Base-by-base conservation (phyloP, 2,113 vertebrate genomes). In the Neogobius melanostomus region DNA sequence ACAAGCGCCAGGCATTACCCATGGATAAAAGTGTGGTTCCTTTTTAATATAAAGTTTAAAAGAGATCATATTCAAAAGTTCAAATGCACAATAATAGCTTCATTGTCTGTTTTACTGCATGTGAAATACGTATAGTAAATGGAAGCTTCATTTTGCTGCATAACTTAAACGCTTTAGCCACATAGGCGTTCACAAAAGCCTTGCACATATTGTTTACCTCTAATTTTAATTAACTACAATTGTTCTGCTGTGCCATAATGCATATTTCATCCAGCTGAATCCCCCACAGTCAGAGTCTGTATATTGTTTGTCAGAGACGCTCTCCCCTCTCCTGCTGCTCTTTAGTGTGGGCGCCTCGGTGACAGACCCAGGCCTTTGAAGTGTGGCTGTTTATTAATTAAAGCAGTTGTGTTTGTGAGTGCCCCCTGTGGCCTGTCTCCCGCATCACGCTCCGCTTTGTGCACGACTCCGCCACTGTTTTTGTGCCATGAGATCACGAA, bases 321-420 rank as follows among this genome's bases (percentile, higher is more conserved):
- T 69, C 74, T 79, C 81, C 64, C 71, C 53, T 63, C 59, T 82
- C 68, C 75, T 54, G 72, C 68, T 69, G 8, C 72, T 74, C 67
- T 82, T 84, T 77, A 71, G 63, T 72, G 74, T 74, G 81, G 79
- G 79, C 46, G 28, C 71, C 67, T 79, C 78, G 66, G 52, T 66
- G 80, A 85, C 82, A 76, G 81, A 59, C 77, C 56, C 53, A 46
- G 12, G 43, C 61, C 84, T 89, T 89, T 90, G 79, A 91, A 85
- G 81, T 74, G 81, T 69, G 73, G 74, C 80, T 88, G 82, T 88
- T 89, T 88, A 87, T 89, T 89, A 86, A 89, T 89, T 88, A 87
- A 73, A 87, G 82, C 85, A 78, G 70, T 73, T 64, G 10, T 75
- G 80, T 85, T 75, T 82, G 80, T 80, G 67, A 65, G 62, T 57